Percentiles rank a stretch among this genome's conserved stretches.
These are phyloP conservation scores for Paraescarpia echinospica DNA, from an alignment of 1,140 invertebrate genomes.

Conservation along the genomic window DNA sequence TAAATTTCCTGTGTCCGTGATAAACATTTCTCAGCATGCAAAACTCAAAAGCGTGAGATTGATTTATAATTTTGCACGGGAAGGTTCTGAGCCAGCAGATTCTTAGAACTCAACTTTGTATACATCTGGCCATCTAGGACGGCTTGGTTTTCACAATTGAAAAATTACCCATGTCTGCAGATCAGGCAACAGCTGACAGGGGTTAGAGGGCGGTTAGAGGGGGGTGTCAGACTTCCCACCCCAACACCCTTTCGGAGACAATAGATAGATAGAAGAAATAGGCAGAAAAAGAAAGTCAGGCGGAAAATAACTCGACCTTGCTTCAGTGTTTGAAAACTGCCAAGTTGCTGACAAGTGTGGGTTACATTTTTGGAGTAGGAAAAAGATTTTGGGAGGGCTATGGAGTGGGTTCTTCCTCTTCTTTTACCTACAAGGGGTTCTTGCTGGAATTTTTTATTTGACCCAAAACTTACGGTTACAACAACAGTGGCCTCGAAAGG, in stretches of 20 bases:
- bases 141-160: neutral
- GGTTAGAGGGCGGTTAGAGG: too few relatives aligned
- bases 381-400: too few relatives aligned
- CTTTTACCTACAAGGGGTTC: too few relatives aligned
- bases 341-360: too few relatives aligned
- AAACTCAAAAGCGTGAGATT: neutral
- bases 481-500: too few relatives aligned
- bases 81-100: neutral
- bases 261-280: neutral
- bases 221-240: neutral
- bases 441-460: too few relatives aligned
- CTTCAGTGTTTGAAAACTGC: too few relatives aligned
- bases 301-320: neutral
- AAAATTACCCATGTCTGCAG: neutral
- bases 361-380: too few relatives aligned
- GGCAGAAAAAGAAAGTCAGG: neutral
- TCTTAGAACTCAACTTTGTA: neutral
- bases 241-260: neutral
- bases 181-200: neutral
- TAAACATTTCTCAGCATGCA: neutral
- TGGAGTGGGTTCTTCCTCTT: too few relatives aligned
- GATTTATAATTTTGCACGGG: conserved; percentile 5
- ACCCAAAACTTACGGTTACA: too few relatives aligned
- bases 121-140: neutral
- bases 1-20: neutral